These are phyloP conservation scores for Aplidium turbinatum DNA, from an alignment of 23 tunicate genomes.

Conservation along the genomic window DNA sequence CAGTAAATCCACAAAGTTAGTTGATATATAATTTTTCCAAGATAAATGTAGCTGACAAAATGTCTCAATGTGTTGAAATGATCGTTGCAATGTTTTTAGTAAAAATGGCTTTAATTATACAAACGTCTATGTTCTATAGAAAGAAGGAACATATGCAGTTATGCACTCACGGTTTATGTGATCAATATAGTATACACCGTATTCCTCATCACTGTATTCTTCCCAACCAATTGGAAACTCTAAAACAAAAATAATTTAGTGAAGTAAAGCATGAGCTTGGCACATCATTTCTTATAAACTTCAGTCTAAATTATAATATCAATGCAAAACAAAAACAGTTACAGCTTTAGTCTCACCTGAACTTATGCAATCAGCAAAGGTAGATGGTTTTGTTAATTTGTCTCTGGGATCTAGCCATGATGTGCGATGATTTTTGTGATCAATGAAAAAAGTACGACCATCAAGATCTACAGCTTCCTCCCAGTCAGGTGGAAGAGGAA, in stretches of 20 bases:
- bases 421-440: slow-evolving; percentile 72
- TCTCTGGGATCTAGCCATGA: slow-evolving; percentile 93
- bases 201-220: slow-evolving; percentile 63
- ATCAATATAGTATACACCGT: slow-evolving; percentile 79
- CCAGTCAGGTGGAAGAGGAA: slow-evolving; percentile 72
- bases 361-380: slow-evolving; percentile 73
- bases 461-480: slow-evolving; percentile 61
- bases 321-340: not conserved
- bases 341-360: slow-evolving; percentile 17
- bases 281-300: too few relatives aligned
- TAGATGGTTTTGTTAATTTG: slow-evolving; percentile 54
- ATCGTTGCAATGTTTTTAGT: too few relatives aligned
- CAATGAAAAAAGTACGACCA: slow-evolving; percentile 66
- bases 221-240: slow-evolving; percentile 95
- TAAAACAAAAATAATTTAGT: not conserved
- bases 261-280: too few relatives aligned
- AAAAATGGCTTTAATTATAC: too few relatives aligned
- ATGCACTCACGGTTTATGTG: slow-evolving; percentile 76
- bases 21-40: too few relatives aligned
- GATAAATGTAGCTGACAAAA: too few relatives aligned
- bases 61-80: too few relatives aligned
- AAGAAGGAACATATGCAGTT: too few relatives aligned
- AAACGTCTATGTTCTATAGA: too few relatives aligned
- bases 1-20: too few relatives aligned
- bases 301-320: too few relatives aligned